Base-by-base conservation (phyloP, 2,888 invertebrate genomes). In the Agrotis puta region DNA sequence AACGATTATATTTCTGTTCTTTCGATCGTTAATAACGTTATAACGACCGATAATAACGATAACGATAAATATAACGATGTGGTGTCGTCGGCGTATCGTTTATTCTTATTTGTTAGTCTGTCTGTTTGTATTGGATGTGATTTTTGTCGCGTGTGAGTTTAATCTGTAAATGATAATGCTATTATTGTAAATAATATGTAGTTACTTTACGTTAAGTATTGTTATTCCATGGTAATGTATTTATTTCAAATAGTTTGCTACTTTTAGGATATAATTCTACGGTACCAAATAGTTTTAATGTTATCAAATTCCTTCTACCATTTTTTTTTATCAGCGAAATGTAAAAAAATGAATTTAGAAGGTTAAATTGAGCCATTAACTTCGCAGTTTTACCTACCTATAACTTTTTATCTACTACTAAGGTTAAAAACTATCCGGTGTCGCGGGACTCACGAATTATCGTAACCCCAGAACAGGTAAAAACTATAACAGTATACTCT, bases 21-120 rank as follows among this genome's bases (percentile, higher is more conserved):
- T 91, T 90, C 90, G 90, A 89, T 92, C 95, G 90, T 95, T 94
- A 93, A 93, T 94, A 92, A 91, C 92, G 90, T 89, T 92, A 93
- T 94, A 94, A 94, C 94, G 94, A 91, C 94, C 89, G 92, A 94
- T 94, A 95, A 94, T 94, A 95, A 95, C 94, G 91, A 94, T 94
- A 94, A 94, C 93, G 91, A 94, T 94, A 94, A 93, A 94, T 93
- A 94, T 91, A 91, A 92, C 90, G 92, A 90, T 88, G 87, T 90
- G 86, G 83, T 89, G 89, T 88, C 89, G 88, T 89, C 90, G 88
- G 90, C 90, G 88, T 80, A 77, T 65, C 75, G 78, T 85, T 74
- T 64, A 87, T 75, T 20, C 22, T 64, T 78, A 58, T 78, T 79
- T 78, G 67, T 79, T 54, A 16, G 70, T 77, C 45, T 64, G 77